These are phyloP conservation scores for Sapajus apella DNA, from an alignment of 2,113 vertebrate species.

Conservation along the genomic window DNA sequence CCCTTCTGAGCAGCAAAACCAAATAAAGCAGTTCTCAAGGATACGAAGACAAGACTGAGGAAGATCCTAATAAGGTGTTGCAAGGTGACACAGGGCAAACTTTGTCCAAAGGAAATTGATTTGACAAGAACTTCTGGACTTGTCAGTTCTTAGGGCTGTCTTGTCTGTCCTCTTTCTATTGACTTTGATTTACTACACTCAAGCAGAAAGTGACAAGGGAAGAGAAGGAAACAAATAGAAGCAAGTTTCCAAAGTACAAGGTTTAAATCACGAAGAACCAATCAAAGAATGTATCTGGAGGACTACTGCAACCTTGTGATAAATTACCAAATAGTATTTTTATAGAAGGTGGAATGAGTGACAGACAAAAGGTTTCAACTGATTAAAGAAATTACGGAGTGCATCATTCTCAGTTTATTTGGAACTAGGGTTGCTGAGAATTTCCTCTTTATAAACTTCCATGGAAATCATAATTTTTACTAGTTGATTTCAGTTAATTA, in stretches of 20 bases:
- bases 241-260: background rate
- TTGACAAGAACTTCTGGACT: background rate
- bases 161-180: background rate
- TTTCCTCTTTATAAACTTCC: background rate
- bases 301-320: background rate
- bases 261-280: background rate
- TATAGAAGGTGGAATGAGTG: background rate
- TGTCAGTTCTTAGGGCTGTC: background rate
- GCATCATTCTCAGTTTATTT: background rate
- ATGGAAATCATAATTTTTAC: background rate
- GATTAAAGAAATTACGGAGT: background rate
- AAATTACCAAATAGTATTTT: background rate
- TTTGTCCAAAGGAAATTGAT: background rate
- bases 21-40: background rate
- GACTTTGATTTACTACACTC: background rate
- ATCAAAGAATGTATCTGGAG: background rate
- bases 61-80: background rate
- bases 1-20: background rate
- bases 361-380: background rate
- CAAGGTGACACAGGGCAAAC: background rate
- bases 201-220: background rate
- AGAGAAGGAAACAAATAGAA: background rate
- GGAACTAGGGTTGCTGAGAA: background rate
- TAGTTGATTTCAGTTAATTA: slow-evolving; percentile 25
- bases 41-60: background rate